Percentiles rank a stretch among this genome's conserved stretches.
These are phyloP conservation scores for Mongoloraphidia duomilia DNA, from an alignment of 2,888 invertebrate species.

Conservation along the genomic window DNA sequence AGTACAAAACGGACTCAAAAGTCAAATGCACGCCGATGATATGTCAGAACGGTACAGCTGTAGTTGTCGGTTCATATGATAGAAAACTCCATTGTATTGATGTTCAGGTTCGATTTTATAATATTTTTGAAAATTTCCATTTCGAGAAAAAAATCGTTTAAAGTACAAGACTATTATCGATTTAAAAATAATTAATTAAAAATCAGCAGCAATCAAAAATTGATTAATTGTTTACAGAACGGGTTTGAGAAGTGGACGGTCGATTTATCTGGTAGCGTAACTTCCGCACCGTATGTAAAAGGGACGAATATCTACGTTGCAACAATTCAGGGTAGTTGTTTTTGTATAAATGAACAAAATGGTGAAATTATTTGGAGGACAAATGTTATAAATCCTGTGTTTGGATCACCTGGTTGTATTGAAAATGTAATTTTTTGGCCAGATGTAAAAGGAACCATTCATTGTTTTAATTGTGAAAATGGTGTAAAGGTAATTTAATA, in stretches of 20 bases:
- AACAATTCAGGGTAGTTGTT: slow-evolving; percentile 43
- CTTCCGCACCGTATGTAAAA: slow-evolving; percentile 32
- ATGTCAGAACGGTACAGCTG: slow-evolving; percentile 25
- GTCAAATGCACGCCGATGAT: slow-evolving; percentile 48
- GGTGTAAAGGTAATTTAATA: slow-evolving; percentile 33
- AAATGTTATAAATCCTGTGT: slow-evolving; percentile 44
- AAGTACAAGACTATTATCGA: background rate
- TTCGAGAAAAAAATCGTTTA: background rate
- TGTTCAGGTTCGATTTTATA: slow-evolving; percentile 30
- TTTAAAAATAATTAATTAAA: too few species aligned
- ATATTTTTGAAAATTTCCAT: background rate
- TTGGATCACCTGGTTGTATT: slow-evolving; percentile 45
- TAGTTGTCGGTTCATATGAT: slow-evolving; percentile 62
- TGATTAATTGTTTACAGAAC: slow-evolving; percentile 29
- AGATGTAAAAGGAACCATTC: slow-evolving; percentile 40
- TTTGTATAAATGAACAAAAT: slow-evolving; percentile 33
- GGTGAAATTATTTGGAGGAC: slow-evolving; percentile 44
- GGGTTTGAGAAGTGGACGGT: slow-evolving; percentile 30
- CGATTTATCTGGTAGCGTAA: slow-evolving; percentile 30
- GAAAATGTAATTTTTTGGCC: slow-evolving; percentile 38
- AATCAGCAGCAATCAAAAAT: too few species aligned
- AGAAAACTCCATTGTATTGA: slow-evolving; percentile 44
- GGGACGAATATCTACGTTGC: slow-evolving; percentile 33
- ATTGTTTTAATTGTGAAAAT: slow-evolving; percentile 34
- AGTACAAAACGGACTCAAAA: slow-evolving; percentile 40